Evolutionary conservation across 1,140 invertebrate species (phyloP).

Genomic region (Cheumatopsyche charites): DNA sequence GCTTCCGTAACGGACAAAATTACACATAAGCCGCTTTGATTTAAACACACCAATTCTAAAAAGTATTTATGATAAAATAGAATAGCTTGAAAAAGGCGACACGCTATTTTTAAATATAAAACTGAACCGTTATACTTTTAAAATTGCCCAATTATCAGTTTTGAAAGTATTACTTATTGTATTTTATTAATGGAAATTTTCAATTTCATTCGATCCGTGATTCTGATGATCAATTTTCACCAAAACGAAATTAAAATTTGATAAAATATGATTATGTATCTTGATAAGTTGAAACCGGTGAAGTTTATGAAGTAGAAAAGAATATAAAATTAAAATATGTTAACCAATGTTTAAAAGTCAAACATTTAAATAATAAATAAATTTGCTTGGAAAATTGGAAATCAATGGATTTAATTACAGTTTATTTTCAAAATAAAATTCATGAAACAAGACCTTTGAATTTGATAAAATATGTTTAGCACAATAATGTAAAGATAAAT

Average conservation of each 20-base stretch:
- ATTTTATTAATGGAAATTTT: too few species aligned
- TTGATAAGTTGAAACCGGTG: constrained; percentile 2
- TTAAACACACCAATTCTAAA: constrained; percentile 14
- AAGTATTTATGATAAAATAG: too few species aligned
- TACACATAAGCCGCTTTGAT: constrained; percentile 9
- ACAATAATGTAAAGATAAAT: too few species aligned
- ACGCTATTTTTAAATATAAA: too few species aligned
- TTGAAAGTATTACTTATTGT: too few species aligned
- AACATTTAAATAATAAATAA: constrained; percentile 15
- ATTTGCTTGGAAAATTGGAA: constrained; percentile 2
- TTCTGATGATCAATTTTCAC: too few species aligned
- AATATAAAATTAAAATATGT: constrained; percentile 21
- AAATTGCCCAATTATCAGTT: background rate
- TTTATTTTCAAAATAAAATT: too few species aligned
- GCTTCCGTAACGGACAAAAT: constrained; percentile 17
- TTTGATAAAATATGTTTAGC: too few species aligned
- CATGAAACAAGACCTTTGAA: too few species aligned
- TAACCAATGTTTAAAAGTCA: constrained; percentile 33
- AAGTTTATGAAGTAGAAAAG: constrained; percentile 13
- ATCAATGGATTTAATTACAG: background rate
- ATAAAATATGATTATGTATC: too few species aligned
- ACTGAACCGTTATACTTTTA: background rate
- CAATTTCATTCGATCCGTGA: too few species aligned
- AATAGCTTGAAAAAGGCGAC: constrained; percentile 26
- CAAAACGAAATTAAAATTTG: too few species aligned